phyloP scores from a whole-genome alignment of 1,140 invertebrate genomes.

The Colletes gigas region DNA sequence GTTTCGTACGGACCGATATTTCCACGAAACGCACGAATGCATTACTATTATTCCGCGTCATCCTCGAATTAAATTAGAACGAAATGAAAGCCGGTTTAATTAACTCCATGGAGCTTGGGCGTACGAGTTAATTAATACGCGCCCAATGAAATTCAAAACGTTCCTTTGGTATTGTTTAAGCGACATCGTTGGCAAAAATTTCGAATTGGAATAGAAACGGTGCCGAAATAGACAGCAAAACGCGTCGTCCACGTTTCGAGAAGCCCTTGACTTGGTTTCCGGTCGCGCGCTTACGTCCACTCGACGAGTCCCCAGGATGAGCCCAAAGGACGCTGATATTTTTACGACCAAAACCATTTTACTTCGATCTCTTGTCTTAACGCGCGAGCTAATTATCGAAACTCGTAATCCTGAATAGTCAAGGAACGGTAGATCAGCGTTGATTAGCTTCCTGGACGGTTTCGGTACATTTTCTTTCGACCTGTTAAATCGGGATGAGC shows the following conservation, averaged over 20 bases:
- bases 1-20: neutral
- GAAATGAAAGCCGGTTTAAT: constrained; percentile 16
- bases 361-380: too few relatives aligned
- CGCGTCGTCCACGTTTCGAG: too few relatives aligned
- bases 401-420: too few relatives aligned
- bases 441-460: too few relatives aligned
- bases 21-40: neutral
- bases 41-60: neutral
- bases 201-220: neutral
- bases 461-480: neutral
- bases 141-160: constrained; percentile 4
- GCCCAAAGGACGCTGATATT: too few relatives aligned
- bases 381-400: too few relatives aligned
- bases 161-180: neutral
- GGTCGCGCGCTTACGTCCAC: too few relatives aligned
- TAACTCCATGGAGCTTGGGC: neutral
- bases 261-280: neutral
- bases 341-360: too few relatives aligned
- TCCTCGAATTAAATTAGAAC: constrained; percentile 24
- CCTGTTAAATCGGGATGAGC: constrained; percentile 10
- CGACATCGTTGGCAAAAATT: neutral
- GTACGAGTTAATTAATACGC: constrained; percentile 31
- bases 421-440: neutral
- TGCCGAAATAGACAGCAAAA: neutral
- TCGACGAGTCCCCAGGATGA: too few relatives aligned